Base-by-base conservation (phyloP, 2,888 invertebrate genomes). In the Nomada lathburiana region DNA sequence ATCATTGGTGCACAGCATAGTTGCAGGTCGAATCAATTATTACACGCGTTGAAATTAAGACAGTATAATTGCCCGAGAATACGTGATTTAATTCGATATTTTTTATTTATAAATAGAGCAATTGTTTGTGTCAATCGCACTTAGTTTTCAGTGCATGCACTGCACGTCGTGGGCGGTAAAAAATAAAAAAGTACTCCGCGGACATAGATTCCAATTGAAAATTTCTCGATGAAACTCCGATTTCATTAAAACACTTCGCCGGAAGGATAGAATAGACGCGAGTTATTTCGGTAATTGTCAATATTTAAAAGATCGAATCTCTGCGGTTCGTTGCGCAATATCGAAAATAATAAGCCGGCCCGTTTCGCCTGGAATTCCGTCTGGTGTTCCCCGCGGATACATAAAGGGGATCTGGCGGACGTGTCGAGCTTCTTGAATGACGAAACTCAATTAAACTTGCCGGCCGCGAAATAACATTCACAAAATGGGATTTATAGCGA, bases 271-370 rank as follows among this genome's bases (percentile, higher is more conserved):
- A 80, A 67, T 65, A 65, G 65, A 62, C 50, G 60, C 42, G 65
- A 50, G 13, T 64, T 55, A 79, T 81, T 80, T 62, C 80, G 29
- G 60, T 80, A 67, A 80, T 80, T 62, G 75, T 82, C 70, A 63
- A 80, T 82, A 79, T 74, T 80, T 67, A 75, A 70, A 80, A 60
- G 55, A 36, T 47, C 44, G 23, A 23, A 52, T 63, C 52, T 18
- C 42, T 7, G 64, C 53, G 50, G 73, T 53, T 26, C 9, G 42
- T 74, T 65, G 29, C 80, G 65, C 65, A 67, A 70, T 80, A 69
- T 75, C 75, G 75, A 57, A 76, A 76, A 80, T 82, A 80, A 80
- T 70, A 65, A 70, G 64, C 20, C 47, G 16, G 50, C 20, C 52
- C 16, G 36, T 23, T 23, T 18, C 13, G 42, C 2, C 63, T 7